Base-by-base conservation (phyloP, 37 sponge, comb jelly and placozoan species). In the Agelas oroides region DNA sequence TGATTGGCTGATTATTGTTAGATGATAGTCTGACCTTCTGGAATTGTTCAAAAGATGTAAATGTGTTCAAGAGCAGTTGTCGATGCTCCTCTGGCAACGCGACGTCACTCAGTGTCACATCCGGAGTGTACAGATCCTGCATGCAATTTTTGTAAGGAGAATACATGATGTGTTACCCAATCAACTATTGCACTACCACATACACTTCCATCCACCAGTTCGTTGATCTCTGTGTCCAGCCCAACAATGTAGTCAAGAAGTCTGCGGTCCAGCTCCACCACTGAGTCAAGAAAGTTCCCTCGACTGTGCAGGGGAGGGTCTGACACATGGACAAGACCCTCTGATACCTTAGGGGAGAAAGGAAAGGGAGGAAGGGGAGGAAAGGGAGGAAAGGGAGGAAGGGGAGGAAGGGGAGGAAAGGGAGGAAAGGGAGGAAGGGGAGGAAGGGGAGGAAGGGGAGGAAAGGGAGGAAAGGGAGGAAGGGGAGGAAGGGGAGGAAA, bases 201-300 rank as follows among this genome's bases (percentile, higher is more conserved):
- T 77, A 86, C 86, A 60, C 70, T 91, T 71, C 91, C 91, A 77
- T 91, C 91, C 63, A 91, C 91, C 40, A 91, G 83, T 53, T 91
- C 91, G 46, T 86, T 86, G 38, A 91, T 86, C 83, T 91, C 91
- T 20, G 91, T 86, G 81, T 91, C 91, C 77, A 91, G 66, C 21
- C 91, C 91, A 3, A 91, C 91, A 53, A 91, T 91, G 70, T 91
- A 91, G 73, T 91, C 91, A 56, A 91, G 77, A 16, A 91, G 70
- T n/a, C 87, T 65, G 5, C 91, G 67, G 65, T 91, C 91, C 62
- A 91, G 60, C 77, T 86, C 72, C 67, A 91, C 84, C 73, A 57
- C 59, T 41, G 69, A 82, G 61, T 88, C 88, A 28, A 88, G 76
- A 31, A 88, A 88, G 76, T 88, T 88, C 31, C 82, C 82, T 37